These are phyloP conservation scores for Pachypeltis micranthus DNA, from an alignment of 1,140 invertebrate species.

Conservation along the genomic window DNA sequence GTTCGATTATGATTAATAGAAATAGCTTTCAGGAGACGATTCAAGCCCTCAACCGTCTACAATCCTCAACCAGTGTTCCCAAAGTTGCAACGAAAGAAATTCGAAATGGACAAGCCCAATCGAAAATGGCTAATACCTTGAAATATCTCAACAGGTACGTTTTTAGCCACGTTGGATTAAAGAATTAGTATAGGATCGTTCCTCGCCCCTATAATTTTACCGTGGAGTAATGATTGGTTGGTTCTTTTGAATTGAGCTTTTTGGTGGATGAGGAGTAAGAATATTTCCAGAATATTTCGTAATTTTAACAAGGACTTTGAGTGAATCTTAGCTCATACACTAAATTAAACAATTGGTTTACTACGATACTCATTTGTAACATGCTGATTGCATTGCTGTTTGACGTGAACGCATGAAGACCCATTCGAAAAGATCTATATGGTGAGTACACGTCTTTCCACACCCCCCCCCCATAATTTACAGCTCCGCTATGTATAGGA, in stretches of 20 bases:
- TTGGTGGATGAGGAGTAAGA: too few species aligned
- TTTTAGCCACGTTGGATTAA: background rate
- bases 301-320: too few species aligned
- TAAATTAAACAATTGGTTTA: too few species aligned
- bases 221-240: background rate
- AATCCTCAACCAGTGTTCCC: constrained; percentile 52
- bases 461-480: too few species aligned
- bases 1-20: constrained; percentile 1
- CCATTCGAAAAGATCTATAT: too few species aligned
- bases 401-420: too few species aligned
- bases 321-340: too few species aligned
- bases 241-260: background rate
- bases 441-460: too few species aligned
- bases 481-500: too few species aligned
- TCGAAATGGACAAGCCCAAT: constrained; percentile 26
- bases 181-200: background rate
- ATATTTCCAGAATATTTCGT: too few species aligned
- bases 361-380: too few species aligned
- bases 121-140: constrained; percentile 35
- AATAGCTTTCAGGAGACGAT: constrained; percentile 48
- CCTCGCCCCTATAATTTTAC: background rate
- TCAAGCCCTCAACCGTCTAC: constrained; percentile 49
- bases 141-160: constrained; percentile 42
- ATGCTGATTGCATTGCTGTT: too few species aligned
- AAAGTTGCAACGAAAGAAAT: constrained; percentile 36